These are phyloP conservation scores for Theodoxus fluviatilis DNA, from an alignment of 2,888 invertebrate species.

Conservation along the genomic window DNA sequence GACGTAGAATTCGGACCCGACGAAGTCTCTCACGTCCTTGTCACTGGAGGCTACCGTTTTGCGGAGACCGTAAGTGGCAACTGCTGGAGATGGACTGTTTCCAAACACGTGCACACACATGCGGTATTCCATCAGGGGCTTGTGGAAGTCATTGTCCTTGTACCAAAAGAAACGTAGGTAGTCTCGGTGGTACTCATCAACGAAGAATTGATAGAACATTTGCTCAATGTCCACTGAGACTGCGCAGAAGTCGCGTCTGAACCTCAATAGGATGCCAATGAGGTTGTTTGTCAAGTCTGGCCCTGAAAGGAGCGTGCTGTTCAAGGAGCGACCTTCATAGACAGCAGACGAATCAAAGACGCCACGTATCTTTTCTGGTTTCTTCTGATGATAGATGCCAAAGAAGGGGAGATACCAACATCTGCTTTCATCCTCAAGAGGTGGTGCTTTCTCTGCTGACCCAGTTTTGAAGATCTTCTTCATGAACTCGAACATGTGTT, in stretches of 20 bases:
- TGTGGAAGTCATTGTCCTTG: constrained; percentile 29
- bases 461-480: constrained; percentile 26
- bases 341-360: constrained; percentile 33
- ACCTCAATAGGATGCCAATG: constrained; percentile 33
- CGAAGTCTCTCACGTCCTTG: constrained; percentile 30
- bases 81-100: constrained; percentile 37
- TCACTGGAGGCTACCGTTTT: constrained; percentile 26
- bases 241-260: constrained; percentile 30
- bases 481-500: constrained; percentile 29
- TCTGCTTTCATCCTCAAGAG: not conserved
- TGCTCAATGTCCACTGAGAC: constrained; percentile 34
- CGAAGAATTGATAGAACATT: constrained; percentile 36
- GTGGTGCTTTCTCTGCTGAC: constrained; percentile 34
- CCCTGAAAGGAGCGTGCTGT: constrained; percentile 28
- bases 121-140: constrained; percentile 33
- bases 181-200: constrained; percentile 32
- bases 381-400: constrained; percentile 33
- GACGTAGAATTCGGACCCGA: constrained; percentile 36
- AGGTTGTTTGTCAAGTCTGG: constrained; percentile 36
- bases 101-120: constrained; percentile 41
- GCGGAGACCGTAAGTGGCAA: constrained; percentile 35
- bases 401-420: constrained; percentile 35
- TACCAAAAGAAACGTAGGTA: constrained; percentile 38
- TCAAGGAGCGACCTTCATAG: constrained; percentile 30
- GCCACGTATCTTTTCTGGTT: constrained; percentile 32